phyloP scores from a whole-genome alignment of 1,140 invertebrate species.

The Eufriesea mexicana region DNA sequence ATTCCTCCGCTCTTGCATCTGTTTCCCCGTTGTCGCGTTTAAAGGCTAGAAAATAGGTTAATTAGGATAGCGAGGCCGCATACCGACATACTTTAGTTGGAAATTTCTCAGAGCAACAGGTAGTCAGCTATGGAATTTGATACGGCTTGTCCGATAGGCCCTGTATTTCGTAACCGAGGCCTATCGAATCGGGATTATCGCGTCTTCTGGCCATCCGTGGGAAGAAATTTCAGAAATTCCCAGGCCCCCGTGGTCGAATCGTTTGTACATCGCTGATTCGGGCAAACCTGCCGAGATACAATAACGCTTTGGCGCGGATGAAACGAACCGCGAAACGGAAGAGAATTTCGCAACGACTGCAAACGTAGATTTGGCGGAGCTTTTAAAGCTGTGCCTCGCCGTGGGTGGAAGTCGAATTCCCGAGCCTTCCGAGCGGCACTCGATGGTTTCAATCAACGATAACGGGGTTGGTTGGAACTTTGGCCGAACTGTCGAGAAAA shows the following conservation, averaged over 20 bases:
- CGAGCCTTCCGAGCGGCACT: not conserved
- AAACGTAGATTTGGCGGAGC: not conserved
- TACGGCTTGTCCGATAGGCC: conserved; percentile 43
- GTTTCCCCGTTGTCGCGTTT: conserved; percentile 26
- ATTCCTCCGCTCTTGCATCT: not conserved
- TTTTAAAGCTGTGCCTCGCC: not conserved
- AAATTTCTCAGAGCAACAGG: conserved; percentile 55
- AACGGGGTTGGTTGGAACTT: not conserved
- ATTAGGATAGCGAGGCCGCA: conserved; percentile 28
- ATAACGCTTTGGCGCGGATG: not conserved
- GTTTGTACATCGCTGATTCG: conserved; percentile 9
- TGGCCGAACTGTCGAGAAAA: not conserved
- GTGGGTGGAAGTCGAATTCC: not conserved
- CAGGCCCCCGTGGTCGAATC: not conserved
- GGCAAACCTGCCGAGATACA: not conserved
- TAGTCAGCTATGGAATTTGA: conserved; percentile 48
- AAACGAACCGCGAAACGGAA: not conserved
- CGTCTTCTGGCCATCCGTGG: not conserved
- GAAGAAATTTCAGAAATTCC: not conserved
- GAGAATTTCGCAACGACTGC: not conserved
- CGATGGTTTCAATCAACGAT: conserved; percentile 11
- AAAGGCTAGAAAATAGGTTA: conserved; percentile 34
- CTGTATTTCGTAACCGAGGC: conserved; percentile 8
- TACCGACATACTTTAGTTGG: conserved; percentile 42
- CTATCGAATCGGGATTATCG: conserved; percentile 33